phyloP scores from a whole-genome alignment of 2,888 invertebrate species.

The Chrysolina oricalcia region DNA sequence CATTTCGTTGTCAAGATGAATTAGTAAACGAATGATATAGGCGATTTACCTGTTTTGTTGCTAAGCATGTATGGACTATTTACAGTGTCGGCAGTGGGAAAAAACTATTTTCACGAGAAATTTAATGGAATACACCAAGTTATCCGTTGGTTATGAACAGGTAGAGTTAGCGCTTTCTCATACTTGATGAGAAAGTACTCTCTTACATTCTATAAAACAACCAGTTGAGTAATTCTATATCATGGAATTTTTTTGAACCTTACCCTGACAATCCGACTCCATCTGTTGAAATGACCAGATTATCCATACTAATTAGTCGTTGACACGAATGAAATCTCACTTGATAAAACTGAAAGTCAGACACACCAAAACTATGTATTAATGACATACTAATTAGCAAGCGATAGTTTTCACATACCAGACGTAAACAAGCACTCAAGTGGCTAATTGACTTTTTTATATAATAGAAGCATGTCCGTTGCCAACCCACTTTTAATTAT shows the following conservation, averaged over 20 bases:
- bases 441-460: conserved; percentile 16
- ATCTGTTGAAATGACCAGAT: not conserved
- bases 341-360: not conserved
- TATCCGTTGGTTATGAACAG: too few relatives aligned
- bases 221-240: not conserved
- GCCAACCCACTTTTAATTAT: not conserved
- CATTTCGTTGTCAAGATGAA: too few relatives aligned
- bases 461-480: conserved; percentile 1
- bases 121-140: too few relatives aligned
- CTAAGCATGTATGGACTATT: too few relatives aligned
- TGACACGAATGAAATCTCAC: conserved; percentile 1
- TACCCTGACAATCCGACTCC: not conserved
- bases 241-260: not conserved
- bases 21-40: too few relatives aligned
- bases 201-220: too few relatives aligned
- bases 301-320: not conserved
- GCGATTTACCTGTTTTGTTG: too few relatives aligned
- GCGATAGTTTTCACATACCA: not conserved
- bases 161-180: too few relatives aligned
- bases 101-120: too few relatives aligned
- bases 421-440: conserved; percentile 18
- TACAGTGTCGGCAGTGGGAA: too few relatives aligned
- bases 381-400: conserved; percentile 13
- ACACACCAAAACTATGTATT: conserved; percentile 8
- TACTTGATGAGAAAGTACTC: too few relatives aligned